Evolutionary conservation across 53 echinoderm and acorn worm genomes (phyloP).

Genomic region (Crossaster papposus): DNA sequence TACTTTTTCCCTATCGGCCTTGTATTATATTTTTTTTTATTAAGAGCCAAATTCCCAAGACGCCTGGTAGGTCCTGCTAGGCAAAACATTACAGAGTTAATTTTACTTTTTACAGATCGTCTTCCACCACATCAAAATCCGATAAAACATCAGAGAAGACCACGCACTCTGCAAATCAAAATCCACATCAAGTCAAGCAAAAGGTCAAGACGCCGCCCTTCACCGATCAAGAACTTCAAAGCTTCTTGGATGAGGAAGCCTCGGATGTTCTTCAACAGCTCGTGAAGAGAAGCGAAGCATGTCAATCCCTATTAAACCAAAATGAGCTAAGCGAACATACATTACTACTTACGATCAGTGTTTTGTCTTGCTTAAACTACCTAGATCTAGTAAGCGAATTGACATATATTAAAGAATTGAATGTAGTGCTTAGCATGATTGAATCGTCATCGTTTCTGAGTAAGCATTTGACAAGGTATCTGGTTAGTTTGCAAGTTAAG

Average conservation of each 20-base stretch:
- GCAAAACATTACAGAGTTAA: not conserved
- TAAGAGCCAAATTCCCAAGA: no score
- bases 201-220: not conserved
- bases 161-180: not conserved
- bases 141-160: not conserved
- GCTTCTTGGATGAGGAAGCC: not conserved
- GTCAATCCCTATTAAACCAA: conserved; percentile 24
- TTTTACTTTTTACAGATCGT: not conserved
- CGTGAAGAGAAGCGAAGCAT: not conserved
- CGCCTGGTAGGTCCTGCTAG: no score
- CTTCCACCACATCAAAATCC: not conserved
- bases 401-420: conserved; percentile 6
- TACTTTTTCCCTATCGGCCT: no score
- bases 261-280: not conserved
- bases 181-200: conserved; percentile 1
- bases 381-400: not conserved
- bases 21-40: no score
- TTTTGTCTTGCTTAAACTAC: conserved; percentile 21
- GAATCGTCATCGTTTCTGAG: conserved; percentile 28
- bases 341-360: conserved; percentile 4
- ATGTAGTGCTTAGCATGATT: conserved; percentile 9
- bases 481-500: conserved; percentile 11
- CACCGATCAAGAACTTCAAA: conserved; percentile 12
- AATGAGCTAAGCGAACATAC: not conserved
- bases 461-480: conserved; percentile 45